These are phyloP conservation scores for Sesamia inferens DNA, from an alignment of 2,888 invertebrate species.

Conservation along the genomic window DNA sequence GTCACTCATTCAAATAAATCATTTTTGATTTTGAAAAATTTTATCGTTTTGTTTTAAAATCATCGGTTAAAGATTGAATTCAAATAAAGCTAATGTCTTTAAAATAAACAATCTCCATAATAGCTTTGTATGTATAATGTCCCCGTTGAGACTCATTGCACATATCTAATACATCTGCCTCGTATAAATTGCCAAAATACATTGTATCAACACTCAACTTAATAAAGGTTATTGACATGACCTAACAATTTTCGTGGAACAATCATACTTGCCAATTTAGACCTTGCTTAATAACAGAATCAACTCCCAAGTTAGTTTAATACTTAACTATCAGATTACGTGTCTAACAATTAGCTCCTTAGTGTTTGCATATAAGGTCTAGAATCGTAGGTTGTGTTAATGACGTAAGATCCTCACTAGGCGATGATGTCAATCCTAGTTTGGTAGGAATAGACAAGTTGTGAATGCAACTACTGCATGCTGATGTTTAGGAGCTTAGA, in stretches of 20 bases:
- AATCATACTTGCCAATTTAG: conserved; percentile 20
- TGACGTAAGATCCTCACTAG: conserved; percentile 60
- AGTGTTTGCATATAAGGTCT: conserved; percentile 32
- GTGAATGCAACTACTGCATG: conserved; percentile 49
- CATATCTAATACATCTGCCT: background rate
- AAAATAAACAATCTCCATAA: background rate
- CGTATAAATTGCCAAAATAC: conserved; percentile 17
- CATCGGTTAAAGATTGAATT: no score
- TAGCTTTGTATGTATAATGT: background rate
- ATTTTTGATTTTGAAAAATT: no score
- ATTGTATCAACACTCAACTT: conserved; percentile 15
- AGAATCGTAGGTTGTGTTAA: conserved; percentile 28
- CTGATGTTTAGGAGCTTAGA: conserved; percentile 19
- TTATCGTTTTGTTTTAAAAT: background rate
- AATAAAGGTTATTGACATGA: conserved; percentile 49
- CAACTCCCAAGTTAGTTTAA: conserved; percentile 33
- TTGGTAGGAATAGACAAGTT: conserved; percentile 49
- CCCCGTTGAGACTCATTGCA: conserved; percentile 2
- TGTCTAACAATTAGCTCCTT: conserved; percentile 39
- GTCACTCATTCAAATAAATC: background rate
- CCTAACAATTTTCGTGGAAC: conserved; percentile 40
- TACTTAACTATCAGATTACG: conserved; percentile 27
- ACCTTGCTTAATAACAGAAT: conserved; percentile 38
- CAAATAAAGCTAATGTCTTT: background rate
- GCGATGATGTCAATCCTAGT: conserved; percentile 60